phyloP scores from a whole-genome alignment of 2,113 vertebrate genomes.

The Ophthalmolycus amberensis region DNA sequence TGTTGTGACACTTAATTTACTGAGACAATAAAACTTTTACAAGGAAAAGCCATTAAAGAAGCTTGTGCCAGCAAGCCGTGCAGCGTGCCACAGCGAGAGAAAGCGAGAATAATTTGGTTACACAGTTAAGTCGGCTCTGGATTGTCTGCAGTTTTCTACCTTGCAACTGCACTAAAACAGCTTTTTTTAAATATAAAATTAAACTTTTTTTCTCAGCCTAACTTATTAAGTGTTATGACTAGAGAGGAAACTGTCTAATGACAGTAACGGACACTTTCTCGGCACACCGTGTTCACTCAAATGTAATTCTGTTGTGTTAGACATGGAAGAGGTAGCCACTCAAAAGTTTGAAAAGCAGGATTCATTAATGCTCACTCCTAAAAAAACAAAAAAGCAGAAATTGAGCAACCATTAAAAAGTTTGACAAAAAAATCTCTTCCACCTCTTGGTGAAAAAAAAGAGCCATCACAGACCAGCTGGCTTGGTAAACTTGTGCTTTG shows the following conservation, averaged over 20 bases:
- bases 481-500: too few species aligned
- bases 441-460: constrained; percentile 15
- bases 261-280: constrained; percentile 2
- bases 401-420: constrained; percentile 30
- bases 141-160: constrained; percentile 6
- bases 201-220: constrained; percentile 13
- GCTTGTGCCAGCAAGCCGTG: neutral
- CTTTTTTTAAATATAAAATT: neutral
- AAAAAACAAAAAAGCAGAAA: neutral
- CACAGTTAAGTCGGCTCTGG: neutral
- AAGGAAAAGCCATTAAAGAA: constrained; percentile 12
- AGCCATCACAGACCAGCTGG: constrained; percentile 36
- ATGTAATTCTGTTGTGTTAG: constrained; percentile 17
- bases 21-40: constrained; percentile 32
- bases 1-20: constrained; percentile 16
- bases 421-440: constrained; percentile 41
- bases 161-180: neutral
- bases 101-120: neutral
- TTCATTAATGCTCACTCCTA: constrained; percentile 5
- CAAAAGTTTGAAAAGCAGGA: neutral
- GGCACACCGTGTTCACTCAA: neutral
- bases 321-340: neutral
- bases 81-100: neutral
- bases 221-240: neutral
- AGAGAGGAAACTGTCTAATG: neutral